Base-by-base conservation (phyloP, 2,888 invertebrate species). In the Azorinus chamasolen region DNA sequence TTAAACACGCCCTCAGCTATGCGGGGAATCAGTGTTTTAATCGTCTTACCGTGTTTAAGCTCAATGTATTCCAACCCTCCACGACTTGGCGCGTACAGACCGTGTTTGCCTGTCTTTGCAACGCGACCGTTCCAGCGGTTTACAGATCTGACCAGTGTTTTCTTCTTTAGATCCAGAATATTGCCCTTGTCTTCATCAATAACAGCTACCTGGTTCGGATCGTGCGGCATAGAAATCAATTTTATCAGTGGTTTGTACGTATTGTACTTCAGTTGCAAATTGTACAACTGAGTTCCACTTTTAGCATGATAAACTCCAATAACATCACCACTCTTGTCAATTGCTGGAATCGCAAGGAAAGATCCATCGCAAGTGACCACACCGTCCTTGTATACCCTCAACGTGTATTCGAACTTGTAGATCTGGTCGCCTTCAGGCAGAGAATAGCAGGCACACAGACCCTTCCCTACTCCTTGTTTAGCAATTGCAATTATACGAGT, bases 1-100 rank as follows among this genome's bases (percentile, higher is more conserved):
- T 97, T 97, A 93, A 99, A 99, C 0, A 99, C 99, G 0, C 99
- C 99, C 93, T 99, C 99, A 0, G 99, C 98, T 0, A 99, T 93
- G 68, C 92, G 90, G 1, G 97, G 97, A 81, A 99, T 98, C 82
- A 98, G 96, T 0, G 97, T 98, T 92, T 96, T 96, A 0, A 97
- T 96, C 0, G 96, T 96, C 55, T 96, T 95, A 0, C 99, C 98
- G 88, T 97, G 96, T 90, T 97, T 97, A 77, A 99, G 94, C 91
- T 99, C 99, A 64, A 95, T 90, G 39, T 99, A 95, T 90, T 99
- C 98, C 1, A 99, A 94, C 0, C 99, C 99, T 0, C 99, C 99
- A 61, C 98, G 95, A 51, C 89, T 94, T 0, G 99, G 99, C 0
- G 99, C 98, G 91, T 97, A 98, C 0, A 99, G 94, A 0, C 99